Evolutionary conservation across 2,113 vertebrate genomes (phyloP).

Genomic region (Vulpes ferrilata): DNA sequence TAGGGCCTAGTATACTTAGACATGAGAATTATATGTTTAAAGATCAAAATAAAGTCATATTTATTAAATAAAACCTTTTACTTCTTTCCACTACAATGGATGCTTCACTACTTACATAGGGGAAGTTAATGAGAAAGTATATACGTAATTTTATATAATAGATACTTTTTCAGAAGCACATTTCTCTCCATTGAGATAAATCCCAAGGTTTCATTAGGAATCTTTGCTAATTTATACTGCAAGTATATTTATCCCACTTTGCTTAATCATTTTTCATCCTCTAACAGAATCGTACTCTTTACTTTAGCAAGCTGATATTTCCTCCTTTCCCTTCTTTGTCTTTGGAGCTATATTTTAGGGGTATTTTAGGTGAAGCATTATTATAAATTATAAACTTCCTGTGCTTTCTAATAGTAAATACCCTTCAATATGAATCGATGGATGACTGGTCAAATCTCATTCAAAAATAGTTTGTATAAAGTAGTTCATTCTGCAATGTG

Average conservation of each 20-base stretch:
- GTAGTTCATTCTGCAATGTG: neutral
- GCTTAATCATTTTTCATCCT: neutral
- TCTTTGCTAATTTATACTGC: neutral
- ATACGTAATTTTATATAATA: neutral
- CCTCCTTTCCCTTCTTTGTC: neutral
- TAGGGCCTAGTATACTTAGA: neutral
- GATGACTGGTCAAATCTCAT: neutral
- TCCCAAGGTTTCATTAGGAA: neutral
- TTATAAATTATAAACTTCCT: neutral
- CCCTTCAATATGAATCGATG: neutral
- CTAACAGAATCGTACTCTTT: neutral
- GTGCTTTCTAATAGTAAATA: neutral
- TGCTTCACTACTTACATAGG: neutral
- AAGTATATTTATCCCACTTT: neutral
- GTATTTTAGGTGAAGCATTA: neutral
- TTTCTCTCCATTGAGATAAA: neutral
- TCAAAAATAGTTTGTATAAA: slow-evolving; percentile 11
- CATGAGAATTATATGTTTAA: neutral
- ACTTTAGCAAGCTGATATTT: neutral
- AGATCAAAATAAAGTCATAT: neutral
- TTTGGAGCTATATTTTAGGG: neutral
- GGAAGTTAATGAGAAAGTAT: slow-evolving; percentile 20
- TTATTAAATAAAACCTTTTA: slow-evolving; percentile 19
- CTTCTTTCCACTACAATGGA: neutral
- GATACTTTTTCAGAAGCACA: slow-evolving; percentile 34